Conservation (phyloP, 2,888 invertebrate genomes). For the Temnothorax unifasciatus region DNA sequence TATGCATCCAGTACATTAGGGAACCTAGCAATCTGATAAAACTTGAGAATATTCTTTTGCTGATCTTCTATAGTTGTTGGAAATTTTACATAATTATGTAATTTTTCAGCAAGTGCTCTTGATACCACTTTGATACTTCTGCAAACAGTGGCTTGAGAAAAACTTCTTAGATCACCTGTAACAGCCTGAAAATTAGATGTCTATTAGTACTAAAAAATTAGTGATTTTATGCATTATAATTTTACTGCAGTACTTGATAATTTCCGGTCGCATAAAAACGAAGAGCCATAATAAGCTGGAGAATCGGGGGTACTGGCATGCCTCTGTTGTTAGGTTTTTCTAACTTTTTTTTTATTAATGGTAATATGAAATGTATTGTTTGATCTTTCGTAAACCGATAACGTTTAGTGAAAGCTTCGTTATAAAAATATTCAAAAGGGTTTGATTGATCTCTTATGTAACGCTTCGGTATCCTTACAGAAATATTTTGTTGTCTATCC, state of each 20-base stretch:
- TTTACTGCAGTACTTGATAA: background rate
- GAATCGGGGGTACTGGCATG: background rate
- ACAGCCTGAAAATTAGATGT: background rate
- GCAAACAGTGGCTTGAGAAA: conserved; percentile 8
- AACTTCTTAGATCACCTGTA: conserved; percentile 6
- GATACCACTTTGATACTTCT: conserved; percentile 10
- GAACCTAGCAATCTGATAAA: conserved; percentile 1
- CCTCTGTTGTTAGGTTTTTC: background rate
- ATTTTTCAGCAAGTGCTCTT: background rate
- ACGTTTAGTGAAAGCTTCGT: conserved; percentile 4
- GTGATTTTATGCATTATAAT: background rate
- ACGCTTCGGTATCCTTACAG: background rate
- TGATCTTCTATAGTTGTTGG: background rate
- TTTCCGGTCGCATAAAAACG: background rate
- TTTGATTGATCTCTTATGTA: conserved; percentile 12
- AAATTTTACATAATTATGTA: conserved; percentile 1
- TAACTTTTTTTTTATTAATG: background rate
- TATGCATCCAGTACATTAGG: background rate
- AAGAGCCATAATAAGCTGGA: conserved; percentile 6
- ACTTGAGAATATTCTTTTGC: background rate
- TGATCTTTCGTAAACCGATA: conserved; percentile 6
- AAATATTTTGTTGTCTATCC: background rate
- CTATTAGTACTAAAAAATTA: too few relatives aligned
- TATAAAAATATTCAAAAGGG: conserved; percentile 8
- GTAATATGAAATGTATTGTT: background rate